These are phyloP conservation scores for Lerista edwardsae DNA, from an alignment of 2,797 vertebrate species.

Conservation along the genomic window DNA sequence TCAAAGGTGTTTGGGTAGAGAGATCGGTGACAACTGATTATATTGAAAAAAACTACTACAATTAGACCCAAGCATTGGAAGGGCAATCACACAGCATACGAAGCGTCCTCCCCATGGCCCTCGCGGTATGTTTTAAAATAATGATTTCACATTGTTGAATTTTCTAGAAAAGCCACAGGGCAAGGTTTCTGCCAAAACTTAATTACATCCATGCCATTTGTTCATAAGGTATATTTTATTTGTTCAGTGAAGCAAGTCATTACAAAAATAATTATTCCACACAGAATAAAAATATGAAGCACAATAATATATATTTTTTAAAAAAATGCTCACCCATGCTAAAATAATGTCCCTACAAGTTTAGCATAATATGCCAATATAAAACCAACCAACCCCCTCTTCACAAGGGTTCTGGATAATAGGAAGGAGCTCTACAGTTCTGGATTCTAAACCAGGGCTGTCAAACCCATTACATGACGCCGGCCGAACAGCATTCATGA, in stretches of 20 bases:
- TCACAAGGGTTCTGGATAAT: no score
- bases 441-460: no score
- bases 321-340: not conserved
- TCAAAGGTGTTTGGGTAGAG: constrained; percentile 16
- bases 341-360: not conserved
- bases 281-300: not conserved
- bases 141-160: constrained; percentile 69
- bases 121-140: constrained; percentile 55
- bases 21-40: not conserved
- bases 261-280: not conserved
- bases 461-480: no score
- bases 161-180: constrained; percentile 68
- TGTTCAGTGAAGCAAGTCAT: not conserved
- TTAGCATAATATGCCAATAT: not conserved
- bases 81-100: constrained; percentile 47
- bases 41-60: constrained; percentile 33
- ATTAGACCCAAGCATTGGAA: constrained; percentile 10
- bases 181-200: constrained; percentile 67
- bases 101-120: constrained; percentile 38
- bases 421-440: no score
- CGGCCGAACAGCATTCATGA: no score
- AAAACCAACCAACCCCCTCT: constrained; percentile 50
- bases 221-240: not conserved
- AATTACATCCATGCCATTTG: constrained; percentile 61
- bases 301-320: not conserved